Conservation (phyloP, 2,113 vertebrate species). For the Actinemys pallida region DNA sequence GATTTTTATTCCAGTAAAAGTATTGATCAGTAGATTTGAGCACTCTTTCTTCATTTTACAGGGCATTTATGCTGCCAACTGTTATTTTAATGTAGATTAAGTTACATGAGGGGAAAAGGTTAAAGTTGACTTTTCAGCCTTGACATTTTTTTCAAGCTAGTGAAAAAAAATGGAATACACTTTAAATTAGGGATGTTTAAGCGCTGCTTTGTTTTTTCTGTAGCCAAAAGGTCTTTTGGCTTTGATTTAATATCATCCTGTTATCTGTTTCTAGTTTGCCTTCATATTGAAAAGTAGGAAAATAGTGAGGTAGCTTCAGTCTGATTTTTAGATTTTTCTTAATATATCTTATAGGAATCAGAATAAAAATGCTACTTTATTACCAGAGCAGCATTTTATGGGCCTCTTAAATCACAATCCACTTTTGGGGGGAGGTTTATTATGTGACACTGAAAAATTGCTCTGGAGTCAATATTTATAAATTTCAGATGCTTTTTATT, state of each 20-base stretch:
- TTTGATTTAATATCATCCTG: background rate
- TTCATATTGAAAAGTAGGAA: conserved; percentile 28
- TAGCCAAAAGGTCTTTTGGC: background rate
- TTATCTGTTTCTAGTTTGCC: conserved; percentile 22
- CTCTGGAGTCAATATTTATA: conserved; percentile 31
- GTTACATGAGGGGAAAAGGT: conserved; percentile 13
- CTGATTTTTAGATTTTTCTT: conserved; percentile 12
- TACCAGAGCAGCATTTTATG: background rate
- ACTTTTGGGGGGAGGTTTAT: background rate
- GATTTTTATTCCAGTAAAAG: conserved; percentile 67
- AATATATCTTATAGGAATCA: background rate
- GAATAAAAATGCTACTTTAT: conserved; percentile 19
- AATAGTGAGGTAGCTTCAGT: conserved; percentile 22
- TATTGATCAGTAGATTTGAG: conserved; percentile 65
- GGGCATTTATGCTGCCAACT: conserved; percentile 15
- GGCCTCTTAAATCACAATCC: background rate
- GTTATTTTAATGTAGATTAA: conserved; percentile 8
- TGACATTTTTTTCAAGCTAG: background rate
- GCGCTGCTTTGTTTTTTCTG: background rate
- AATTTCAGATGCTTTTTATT: background rate
- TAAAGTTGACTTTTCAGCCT: conserved; percentile 10
- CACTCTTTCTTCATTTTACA: background rate
- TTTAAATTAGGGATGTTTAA: background rate
- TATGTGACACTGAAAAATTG: background rate
- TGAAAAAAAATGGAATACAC: background rate